phyloP scores from a whole-genome alignment of 2,113 vertebrate genomes.

The Antechinus stuartii region DNA sequence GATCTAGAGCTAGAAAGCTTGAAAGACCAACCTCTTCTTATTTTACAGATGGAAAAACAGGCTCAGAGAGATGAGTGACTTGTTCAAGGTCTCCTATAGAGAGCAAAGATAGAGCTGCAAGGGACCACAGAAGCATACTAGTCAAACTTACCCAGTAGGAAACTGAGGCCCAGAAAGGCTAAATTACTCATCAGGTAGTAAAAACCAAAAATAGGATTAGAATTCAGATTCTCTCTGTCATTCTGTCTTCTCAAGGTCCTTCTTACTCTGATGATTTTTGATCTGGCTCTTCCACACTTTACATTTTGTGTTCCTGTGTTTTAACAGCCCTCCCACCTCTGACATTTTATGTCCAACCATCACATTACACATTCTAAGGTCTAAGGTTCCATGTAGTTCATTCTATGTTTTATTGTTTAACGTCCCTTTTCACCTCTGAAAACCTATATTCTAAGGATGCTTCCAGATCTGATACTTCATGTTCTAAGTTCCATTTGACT shows the following conservation, averaged over 20 bases:
- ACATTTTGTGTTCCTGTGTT: background rate
- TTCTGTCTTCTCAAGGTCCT: background rate
- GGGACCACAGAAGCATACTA: background rate
- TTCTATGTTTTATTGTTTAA: background rate
- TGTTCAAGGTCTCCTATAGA: background rate
- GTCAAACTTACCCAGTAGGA: background rate
- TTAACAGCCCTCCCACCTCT: background rate
- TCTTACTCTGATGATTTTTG: background rate
- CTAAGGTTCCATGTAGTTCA: background rate
- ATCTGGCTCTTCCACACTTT: background rate
- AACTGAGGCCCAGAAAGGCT: background rate
- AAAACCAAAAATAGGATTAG: background rate
- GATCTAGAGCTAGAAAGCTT: background rate
- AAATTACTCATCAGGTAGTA: background rate
- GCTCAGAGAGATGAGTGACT: background rate
- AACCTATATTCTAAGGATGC: too few species aligned
- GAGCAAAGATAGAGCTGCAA: background rate
- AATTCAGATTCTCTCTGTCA: background rate
- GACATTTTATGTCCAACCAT: background rate
- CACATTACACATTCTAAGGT: background rate
- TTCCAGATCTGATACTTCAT: too few species aligned
- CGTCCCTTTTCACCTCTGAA: too few species aligned
- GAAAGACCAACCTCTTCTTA: background rate
- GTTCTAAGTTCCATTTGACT: too few species aligned
- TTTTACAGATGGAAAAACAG: background rate